A percentile compares a stretch with the other conserved stretches of the same genome.
These are phyloP conservation scores for Cherax quadricarinatus DNA, from an alignment of 1,140 invertebrate species.

Conservation along the genomic window DNA sequence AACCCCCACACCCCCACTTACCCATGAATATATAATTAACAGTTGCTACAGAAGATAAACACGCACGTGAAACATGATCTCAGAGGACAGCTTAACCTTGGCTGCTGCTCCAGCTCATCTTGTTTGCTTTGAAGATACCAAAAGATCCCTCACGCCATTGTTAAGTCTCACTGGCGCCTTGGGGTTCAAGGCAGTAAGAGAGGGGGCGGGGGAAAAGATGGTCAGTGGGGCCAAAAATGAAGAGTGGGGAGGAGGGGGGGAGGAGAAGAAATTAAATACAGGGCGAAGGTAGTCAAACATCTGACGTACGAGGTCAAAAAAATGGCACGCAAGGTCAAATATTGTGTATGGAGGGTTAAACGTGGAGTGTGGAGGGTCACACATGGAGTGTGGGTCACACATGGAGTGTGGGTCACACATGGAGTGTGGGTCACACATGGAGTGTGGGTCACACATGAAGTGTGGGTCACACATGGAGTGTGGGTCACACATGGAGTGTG, in stretches of 20 bases:
- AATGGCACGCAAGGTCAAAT: not conserved
- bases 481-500: too few relatives aligned
- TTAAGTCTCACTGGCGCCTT: too few relatives aligned
- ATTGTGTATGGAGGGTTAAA: not conserved
- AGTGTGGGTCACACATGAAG: too few relatives aligned
- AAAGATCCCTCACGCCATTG: too few relatives aligned
- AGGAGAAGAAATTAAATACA: not conserved
- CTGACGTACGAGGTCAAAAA: too few relatives aligned
- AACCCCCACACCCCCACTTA: not conserved
- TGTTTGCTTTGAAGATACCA: not conserved
- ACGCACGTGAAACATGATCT: conserved; percentile 11
- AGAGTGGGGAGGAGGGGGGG: not conserved
- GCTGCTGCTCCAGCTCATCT: not conserved
- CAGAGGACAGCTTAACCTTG: conserved; percentile 10
- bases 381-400: not conserved
- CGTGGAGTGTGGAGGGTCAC: too few relatives aligned
- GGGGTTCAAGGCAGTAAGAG: not conserved
- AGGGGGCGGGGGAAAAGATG: not conserved
- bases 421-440: too few relatives aligned
- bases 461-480: too few relatives aligned
- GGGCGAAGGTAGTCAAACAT: not conserved
- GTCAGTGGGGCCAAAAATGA: too few relatives aligned
- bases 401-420: not conserved
- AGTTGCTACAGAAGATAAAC: conserved; percentile 23
- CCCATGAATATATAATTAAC: conserved; percentile 21